A percentile compares a stretch with the other conserved stretches of the same genome.
phyloP scores from a whole-genome alignment of 2,888 invertebrate genomes.

The Tyria jacobaeae region DNA sequence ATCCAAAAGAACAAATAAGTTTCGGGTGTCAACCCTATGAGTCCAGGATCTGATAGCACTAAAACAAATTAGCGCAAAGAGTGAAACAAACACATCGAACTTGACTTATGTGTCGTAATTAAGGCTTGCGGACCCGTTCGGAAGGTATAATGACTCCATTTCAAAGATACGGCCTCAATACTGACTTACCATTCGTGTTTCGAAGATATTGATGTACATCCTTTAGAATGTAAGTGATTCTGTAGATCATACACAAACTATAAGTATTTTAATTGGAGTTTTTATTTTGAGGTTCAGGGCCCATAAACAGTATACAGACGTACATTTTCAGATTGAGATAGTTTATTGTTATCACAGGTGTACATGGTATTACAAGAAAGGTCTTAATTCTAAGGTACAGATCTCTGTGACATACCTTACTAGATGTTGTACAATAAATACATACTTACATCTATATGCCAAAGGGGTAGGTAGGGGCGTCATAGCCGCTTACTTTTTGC shows the following conservation, averaged over 20 bases:
- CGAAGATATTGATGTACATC: background rate
- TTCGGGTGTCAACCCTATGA: constrained; percentile 34
- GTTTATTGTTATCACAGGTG: no score
- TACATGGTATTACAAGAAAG: no score
- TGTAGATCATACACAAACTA: background rate
- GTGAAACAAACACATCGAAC: constrained; percentile 68
- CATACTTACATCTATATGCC: no score
- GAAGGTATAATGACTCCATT: constrained; percentile 48
- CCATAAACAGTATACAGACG: no score
- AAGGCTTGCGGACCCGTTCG: constrained; percentile 61
- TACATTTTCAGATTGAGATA: no score
- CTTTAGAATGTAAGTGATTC: constrained; percentile 3
- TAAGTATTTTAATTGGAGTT: no score
- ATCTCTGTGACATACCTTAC: no score
- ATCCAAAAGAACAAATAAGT: constrained; percentile 1
- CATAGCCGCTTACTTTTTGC: no score
- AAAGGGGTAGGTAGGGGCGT: no score
- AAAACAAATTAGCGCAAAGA: constrained; percentile 73
- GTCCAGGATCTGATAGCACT: constrained; percentile 68
- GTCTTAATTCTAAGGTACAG: no score
- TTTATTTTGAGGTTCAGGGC: no score
- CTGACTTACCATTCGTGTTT: background rate
- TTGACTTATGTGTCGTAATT: constrained; percentile 81
- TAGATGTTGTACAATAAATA: no score
- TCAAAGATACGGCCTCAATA: constrained; percentile 8